Percentiles rank a stretch among this genome's conserved stretches.
phyloP scores from a whole-genome alignment of 2,113 vertebrate species.

The Mystacornis crossleyi region DNA sequence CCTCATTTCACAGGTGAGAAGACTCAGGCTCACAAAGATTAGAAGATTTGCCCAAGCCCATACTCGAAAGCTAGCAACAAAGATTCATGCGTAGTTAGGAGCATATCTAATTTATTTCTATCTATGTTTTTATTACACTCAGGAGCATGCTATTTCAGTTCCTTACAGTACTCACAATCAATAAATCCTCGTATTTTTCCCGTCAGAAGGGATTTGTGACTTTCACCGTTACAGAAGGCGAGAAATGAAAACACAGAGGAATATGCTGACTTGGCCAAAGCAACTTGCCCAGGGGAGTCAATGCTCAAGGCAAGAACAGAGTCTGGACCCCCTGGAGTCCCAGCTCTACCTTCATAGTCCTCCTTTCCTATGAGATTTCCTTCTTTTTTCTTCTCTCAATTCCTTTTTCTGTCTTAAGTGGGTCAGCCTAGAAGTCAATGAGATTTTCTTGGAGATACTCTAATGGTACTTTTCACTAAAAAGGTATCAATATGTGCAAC shows the following conservation, averaged over 20 bases:
- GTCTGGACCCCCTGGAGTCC: not conserved
- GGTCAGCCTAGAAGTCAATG: not conserved
- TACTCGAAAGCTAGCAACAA: not conserved
- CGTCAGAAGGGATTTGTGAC: constrained; percentile 37
- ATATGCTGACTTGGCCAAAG: not conserved
- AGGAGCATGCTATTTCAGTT: constrained; percentile 41
- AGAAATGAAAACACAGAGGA: constrained; percentile 12
- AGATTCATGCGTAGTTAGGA: not conserved
- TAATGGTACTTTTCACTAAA: not conserved
- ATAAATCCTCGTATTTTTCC: constrained; percentile 21
- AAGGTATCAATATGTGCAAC: not conserved
- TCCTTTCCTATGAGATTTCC: not conserved
- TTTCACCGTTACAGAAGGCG: not conserved
- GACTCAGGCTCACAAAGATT: not conserved
- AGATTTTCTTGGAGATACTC: not conserved
- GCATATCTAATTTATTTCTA: constrained; percentile 40
- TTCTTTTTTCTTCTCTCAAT: not conserved
- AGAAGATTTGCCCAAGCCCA: not conserved
- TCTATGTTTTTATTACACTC: constrained; percentile 42
- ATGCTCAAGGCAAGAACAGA: not conserved
- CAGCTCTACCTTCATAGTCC: not conserved
- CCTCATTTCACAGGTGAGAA: not conserved
- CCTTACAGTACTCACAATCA: constrained; percentile 41
- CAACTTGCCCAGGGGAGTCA: not conserved
- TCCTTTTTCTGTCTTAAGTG: not conserved